Conservation (phyloP, 2,888 invertebrate genomes). For the Heteromurus nitidus region DNA sequence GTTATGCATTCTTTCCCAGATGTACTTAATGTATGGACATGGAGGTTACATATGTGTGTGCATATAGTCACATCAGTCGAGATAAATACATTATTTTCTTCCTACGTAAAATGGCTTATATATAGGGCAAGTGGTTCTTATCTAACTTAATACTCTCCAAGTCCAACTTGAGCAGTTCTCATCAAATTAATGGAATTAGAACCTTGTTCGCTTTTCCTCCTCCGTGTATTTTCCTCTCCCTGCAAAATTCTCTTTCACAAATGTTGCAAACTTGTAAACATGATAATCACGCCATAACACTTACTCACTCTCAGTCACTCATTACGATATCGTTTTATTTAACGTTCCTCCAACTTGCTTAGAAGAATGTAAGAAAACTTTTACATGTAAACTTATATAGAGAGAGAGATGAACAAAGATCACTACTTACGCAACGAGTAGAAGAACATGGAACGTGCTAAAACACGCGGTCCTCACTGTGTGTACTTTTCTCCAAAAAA, state of each 20-base stretch:
- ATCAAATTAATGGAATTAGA: conserved; percentile 62
- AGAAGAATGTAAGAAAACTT: background rate
- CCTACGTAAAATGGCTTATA: too few relatives aligned
- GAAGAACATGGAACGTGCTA: background rate
- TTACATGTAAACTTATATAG: background rate
- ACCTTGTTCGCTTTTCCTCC: conserved; percentile 25
- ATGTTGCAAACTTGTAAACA: conserved; percentile 56
- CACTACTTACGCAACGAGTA: conserved; percentile 21
- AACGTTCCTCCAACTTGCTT: background rate
- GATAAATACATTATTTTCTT: too few relatives aligned
- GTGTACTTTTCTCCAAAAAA: conserved; percentile 6
- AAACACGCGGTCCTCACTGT: too few relatives aligned
- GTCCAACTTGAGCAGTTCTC: conserved; percentile 40
- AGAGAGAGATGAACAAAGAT: background rate
- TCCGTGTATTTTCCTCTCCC: conserved; percentile 23
- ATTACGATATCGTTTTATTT: conserved; percentile 30
- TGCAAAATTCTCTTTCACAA: conserved; percentile 50
- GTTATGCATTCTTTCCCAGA: too few relatives aligned
- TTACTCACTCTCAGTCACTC: conserved; percentile 52
- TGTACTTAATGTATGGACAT: too few relatives aligned
- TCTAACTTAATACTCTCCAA: background rate
- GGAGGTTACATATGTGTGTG: too few relatives aligned
- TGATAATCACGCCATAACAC: conserved; percentile 55
- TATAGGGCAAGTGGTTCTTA: background rate
- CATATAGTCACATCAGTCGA: too few relatives aligned